Evolutionary conservation across 2,797 vertebrate genomes (phyloP).

Genomic region (Xyrichtys novacula): DNA sequence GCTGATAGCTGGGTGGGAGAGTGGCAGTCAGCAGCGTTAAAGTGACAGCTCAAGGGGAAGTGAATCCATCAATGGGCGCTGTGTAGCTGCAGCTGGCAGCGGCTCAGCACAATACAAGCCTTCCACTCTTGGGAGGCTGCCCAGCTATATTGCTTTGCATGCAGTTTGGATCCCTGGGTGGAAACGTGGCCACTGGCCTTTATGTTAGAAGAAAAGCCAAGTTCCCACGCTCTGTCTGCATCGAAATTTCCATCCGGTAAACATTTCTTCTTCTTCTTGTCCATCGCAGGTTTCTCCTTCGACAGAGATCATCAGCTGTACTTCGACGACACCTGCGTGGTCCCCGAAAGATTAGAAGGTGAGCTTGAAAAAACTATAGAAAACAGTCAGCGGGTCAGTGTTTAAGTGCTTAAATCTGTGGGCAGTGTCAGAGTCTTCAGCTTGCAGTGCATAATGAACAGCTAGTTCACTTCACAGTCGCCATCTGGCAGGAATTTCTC

Average conservation of each 20-base stretch:
- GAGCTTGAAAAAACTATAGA: constrained; percentile 44
- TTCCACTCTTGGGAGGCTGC: constrained; percentile 35
- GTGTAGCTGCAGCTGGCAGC: constrained; percentile 29
- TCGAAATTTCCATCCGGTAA: background rate
- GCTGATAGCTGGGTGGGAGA: background rate
- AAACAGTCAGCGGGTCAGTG: background rate
- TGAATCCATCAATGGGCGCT: constrained; percentile 19
- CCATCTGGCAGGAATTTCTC: constrained; percentile 69
- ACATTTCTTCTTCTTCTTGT: background rate
- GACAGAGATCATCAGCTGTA: constrained; percentile 93
- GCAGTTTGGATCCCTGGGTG: constrained; percentile 29
- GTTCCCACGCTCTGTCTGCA: constrained; percentile 29
- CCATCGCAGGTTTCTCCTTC: constrained; percentile 88
- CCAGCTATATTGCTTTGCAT: constrained; percentile 37
- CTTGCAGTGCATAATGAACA: constrained; percentile 51
- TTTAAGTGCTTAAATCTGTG: background rate
- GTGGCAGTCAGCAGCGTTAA: constrained; percentile 26
- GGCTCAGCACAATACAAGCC: constrained; percentile 15
- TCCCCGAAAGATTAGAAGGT: constrained; percentile 95
- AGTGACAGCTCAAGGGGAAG: constrained; percentile 28
- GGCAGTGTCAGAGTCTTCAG: constrained; percentile 17
- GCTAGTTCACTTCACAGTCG: constrained; percentile 48
- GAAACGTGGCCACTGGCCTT: constrained; percentile 14
- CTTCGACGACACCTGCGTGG: constrained; percentile 95
- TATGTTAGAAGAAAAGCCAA: background rate